Base-by-base conservation (phyloP, 1,140 invertebrate species). In the Argopecten irradians region DNA sequence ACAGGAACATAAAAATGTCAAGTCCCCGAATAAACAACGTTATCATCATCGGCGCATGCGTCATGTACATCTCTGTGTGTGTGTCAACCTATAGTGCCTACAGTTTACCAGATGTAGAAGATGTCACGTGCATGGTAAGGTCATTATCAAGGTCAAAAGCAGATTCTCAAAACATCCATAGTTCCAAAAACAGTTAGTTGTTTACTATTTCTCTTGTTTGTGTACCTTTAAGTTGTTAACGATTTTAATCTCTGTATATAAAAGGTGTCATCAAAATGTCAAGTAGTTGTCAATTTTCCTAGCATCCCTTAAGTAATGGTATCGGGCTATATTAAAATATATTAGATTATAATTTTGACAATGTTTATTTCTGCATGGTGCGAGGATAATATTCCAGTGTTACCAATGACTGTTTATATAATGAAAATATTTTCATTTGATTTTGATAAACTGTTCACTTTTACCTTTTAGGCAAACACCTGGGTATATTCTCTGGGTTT, bases 1-100 rank as follows among this genome's bases (percentile, higher is more conserved):
- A 35, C 94, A 99, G 98, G 95, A 99, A 99, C 95, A 99, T 99
- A 93, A 99, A 99, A 96, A 99, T 99, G 99, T 99, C 98, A 11
- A 98, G 98, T 94, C 99, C 99, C 0, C 98, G 99, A 95, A 96
- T 99, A 91, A 99, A 99, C 96, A 99, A 99, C 96, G 96, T 99
- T 46, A 99, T 99, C 92, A 99, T 99, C 93, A 97, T 99, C 89
- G 99, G 99, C 55, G 99, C 98, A 93, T 98, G 99, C 96, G 96
- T 99, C 86, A 99, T 98, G 0, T 99, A 99, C 96, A 97, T 98
- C 87, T 98, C 98, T 93, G 98, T 99, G 36, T 98, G 99, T 93
- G 96, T 99, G 83, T 98, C 98, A 2, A 96, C 99, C 90, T 98
- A 99, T 96, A 98, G 98, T 84, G 97, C 97, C 46, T 96, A 98